Percentiles rank a stretch among this genome's conserved stretches.
Evolutionary conservation across 2,797 vertebrate species (phyloP).

Genomic region (Gymnodraco acuticeps): DNA sequence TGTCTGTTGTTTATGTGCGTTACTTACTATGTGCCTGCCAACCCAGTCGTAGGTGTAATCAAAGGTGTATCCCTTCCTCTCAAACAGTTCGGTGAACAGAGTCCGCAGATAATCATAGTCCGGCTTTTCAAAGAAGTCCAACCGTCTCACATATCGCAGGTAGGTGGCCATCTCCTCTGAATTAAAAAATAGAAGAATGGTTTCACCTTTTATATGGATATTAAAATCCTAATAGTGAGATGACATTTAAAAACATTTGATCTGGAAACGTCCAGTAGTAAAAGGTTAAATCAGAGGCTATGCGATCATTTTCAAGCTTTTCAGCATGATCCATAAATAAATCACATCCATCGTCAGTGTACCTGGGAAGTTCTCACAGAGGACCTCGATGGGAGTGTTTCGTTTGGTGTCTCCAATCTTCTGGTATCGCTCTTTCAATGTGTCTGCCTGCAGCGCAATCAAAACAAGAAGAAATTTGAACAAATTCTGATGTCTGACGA

Average conservation of each 20-base stretch:
- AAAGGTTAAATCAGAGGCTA: neutral
- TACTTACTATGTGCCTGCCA: slow-evolving; percentile 97
- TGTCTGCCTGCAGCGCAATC: slow-evolving; percentile 90
- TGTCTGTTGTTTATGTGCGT: neutral
- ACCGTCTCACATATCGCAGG: slow-evolving; percentile 94
- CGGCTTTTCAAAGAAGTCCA: slow-evolving; percentile 99
- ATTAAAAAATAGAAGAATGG: neutral
- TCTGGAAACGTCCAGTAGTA: neutral
- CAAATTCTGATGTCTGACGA: neutral
- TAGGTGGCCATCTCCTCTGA: slow-evolving; percentile 99
- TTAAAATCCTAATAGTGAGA: neutral
- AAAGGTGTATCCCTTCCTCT: slow-evolving; percentile 97
- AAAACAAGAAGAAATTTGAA: slow-evolving; percentile 3
- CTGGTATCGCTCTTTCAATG: slow-evolving; percentile 98
- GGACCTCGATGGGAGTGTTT: slow-evolving; percentile 97
- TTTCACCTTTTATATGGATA: neutral
- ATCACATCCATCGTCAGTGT: slow-evolving; percentile 26
- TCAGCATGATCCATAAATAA: neutral
- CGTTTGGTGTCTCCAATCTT: slow-evolving; percentile 99
- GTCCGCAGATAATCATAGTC: slow-evolving; percentile 98
- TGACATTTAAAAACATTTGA: neutral
- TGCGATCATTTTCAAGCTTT: neutral
- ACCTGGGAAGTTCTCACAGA: slow-evolving; percentile 99
- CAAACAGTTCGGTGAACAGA: slow-evolving; percentile 97
- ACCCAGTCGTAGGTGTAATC: slow-evolving; percentile 99